Evolutionary conservation across 2,797 vertebrate species (phyloP), one percentile per base, ranked within the genome.

Genomic region (Megaceryle alcyon): DNA sequence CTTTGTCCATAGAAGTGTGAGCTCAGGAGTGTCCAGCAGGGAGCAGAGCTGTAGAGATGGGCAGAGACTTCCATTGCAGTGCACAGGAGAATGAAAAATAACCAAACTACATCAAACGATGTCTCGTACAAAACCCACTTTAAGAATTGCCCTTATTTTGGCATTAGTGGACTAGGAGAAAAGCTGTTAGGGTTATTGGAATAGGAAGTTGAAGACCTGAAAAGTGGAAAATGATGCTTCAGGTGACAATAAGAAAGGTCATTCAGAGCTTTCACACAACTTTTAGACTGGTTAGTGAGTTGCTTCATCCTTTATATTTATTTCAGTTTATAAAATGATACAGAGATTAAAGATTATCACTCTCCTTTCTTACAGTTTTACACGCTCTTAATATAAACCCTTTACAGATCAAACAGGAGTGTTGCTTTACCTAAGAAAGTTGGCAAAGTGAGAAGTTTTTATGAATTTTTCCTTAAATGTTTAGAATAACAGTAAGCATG

Each of bases 401-500:
- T 94, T 90, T 69, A 59, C 53, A 92, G 91, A 90, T 93, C 78
- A 92, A 37, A 78, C 46, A 71, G 48, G 43, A 94, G 57, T 17
- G 1, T 71, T 88, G 63, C 44, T 93, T 86, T 51, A 61, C 60
- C 18, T 31, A 75, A 77, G 81, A 85, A 95, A 85, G 66, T 69
- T 93, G 90, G 43, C 49, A 64, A 77, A 41, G 33, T 41, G 25
- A 57, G 54, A 94, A 82, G 44, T 93, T 96, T 78, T 80, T 60
- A 92, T 90, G 22, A 93, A 71, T 44, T n/a, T 64, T 88, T 88
- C 63, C 41, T 84, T 92, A 54, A 33, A 8, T 68, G 59, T 96
- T 96, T 96, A 94, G 82, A 93, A 94, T 95, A 93, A 44, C 82
- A 90, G 88, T 90, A 95, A 90, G 31, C 79, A 68, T 76, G 59